Base-by-base conservation (phyloP, 2,113 vertebrate species). In the Tautogolabrus adspersus region DNA sequence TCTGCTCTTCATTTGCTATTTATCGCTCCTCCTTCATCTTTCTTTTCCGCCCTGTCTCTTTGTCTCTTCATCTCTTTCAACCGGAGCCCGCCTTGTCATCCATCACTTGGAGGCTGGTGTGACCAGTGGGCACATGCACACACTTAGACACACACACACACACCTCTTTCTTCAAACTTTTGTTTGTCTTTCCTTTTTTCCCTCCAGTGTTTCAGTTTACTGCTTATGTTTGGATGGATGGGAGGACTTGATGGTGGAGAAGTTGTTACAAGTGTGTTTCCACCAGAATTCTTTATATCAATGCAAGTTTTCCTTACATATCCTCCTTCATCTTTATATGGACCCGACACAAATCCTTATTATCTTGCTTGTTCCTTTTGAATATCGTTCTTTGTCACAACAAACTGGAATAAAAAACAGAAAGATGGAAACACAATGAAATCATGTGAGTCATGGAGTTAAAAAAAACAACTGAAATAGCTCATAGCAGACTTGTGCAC, bases 11-110 rank as follows among this genome's bases (percentile, higher is more conserved):
- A 74, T 88, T 78, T 83, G 73, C 72, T 73, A 61, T 82, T 83
- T 75, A 78, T 75, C 52, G n/a, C 65, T 70, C 21, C 81, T 74
- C 68, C 78, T 84, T 79, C 51, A 73, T 88, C 75, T 81, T 91
- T 75, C 61, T 75, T 79, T 49, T 75, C 65, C 42, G 37, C 49
- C 54, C 52, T 37, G 55, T 83, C 77, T 72, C 61, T 78, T 66
- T 72, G 42, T 81, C 69, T 75, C 37, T 80, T 67, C 52, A 73
- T 86, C 77, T 77, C 72, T 49, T 77, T 83, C 62, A 74, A 55
- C 69, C 12, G 0, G 3, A 59, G 49, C 44, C 62, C 9, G 67
- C 66, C 56, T 85, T 44, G 4, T 82, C 77, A 82, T 90, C 81
- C 77, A 77, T 89, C 83, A 75, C 79, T 22, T 49, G 42, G 8